These are phyloP conservation scores for Belonocnema kinseyi DNA, from an alignment of 1,140 invertebrate species.

Conservation along the genomic window DNA sequence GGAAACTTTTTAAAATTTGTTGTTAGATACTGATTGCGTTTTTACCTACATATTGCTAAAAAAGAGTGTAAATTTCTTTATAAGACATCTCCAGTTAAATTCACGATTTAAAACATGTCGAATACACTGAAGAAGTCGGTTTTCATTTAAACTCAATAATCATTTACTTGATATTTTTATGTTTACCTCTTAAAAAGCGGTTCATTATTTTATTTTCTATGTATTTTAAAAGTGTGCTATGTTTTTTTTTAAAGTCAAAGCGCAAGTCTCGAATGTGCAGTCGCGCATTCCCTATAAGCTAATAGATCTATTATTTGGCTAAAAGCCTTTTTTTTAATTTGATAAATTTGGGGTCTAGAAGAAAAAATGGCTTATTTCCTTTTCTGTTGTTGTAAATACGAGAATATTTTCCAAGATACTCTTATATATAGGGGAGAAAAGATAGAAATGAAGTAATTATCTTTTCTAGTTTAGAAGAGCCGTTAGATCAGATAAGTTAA, in stretches of 20 bases:
- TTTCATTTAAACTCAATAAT: neutral
- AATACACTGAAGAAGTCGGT: too few species aligned
- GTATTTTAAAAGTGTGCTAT: neutral
- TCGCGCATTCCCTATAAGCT: neutral
- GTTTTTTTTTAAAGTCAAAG: neutral
- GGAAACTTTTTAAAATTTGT: neutral
- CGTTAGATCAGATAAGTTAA: too few species aligned
- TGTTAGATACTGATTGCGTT: neutral
- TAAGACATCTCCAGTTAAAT: neutral
- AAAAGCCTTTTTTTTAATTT: neutral
- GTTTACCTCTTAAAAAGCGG: neutral
- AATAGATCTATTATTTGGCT: neutral
- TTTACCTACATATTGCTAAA: neutral
- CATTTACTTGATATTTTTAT: neutral
- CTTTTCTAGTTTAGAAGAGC: too few species aligned
- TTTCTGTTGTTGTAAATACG: neutral
- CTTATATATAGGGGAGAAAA: neutral
- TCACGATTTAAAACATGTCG: too few species aligned
- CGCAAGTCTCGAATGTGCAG: neutral
- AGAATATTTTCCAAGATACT: conserved; percentile 27
- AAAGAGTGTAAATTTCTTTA: neutral
- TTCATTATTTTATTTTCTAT: neutral
- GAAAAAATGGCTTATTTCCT: neutral
- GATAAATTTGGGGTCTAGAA: neutral
- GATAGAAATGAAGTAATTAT: too few species aligned